Conservation (phyloP, 2,888 invertebrate genomes). For the Schizaphis graminum region DNA sequence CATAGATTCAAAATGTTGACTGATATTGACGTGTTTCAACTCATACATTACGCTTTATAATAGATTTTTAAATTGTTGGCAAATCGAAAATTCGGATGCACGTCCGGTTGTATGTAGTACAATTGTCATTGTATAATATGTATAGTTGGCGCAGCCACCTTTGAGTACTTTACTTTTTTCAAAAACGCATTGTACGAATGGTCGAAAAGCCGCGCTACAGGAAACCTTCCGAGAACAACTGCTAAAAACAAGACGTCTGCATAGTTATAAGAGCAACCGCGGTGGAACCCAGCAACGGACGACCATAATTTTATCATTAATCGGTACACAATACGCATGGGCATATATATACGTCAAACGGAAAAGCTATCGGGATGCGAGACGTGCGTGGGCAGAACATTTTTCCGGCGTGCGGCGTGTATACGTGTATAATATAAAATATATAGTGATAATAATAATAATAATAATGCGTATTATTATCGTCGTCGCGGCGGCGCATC, state of each 20-base stretch:
- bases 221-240: not conserved
- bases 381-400: not conserved
- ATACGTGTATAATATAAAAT: not conserved
- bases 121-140: not conserved
- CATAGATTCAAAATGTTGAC: not conserved
- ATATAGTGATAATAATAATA: not conserved
- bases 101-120: too few species aligned
- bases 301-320: not conserved
- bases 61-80: not conserved
- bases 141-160: not conserved
- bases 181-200: not conserved
- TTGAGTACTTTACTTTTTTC: not conserved
- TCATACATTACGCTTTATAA: not conserved
- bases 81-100: not conserved
- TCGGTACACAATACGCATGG: not conserved
- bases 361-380: not conserved
- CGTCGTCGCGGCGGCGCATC: conserved; percentile 20
- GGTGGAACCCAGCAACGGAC: not conserved
- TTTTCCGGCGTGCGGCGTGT: not conserved
- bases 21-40: not conserved
- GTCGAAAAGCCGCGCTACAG: not conserved
- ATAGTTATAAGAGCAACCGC: not conserved
- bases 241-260: not conserved
- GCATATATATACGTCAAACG: not conserved
- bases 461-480: not conserved